phyloP scores from a whole-genome alignment of 2,113 vertebrate species.

The Thomomys bottae region DNA sequence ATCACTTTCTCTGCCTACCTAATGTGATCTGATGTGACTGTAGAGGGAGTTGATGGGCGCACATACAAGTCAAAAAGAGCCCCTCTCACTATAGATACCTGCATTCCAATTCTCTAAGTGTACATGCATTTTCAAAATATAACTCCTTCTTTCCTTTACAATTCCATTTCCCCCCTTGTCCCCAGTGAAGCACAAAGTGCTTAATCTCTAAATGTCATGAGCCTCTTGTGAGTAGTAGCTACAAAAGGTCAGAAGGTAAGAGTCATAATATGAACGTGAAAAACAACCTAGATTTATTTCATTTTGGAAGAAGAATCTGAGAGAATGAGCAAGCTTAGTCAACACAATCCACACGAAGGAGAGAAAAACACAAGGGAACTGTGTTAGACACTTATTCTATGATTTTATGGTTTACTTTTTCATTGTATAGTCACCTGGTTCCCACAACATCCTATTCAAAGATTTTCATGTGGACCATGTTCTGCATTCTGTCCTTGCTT shows the following conservation, averaged over 20 bases:
- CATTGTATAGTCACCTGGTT: slow-evolving; percentile 57
- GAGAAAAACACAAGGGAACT: slow-evolving; percentile 71
- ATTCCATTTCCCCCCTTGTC: too few species aligned
- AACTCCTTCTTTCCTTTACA: background rate
- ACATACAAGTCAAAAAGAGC: background rate
- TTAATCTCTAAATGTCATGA: background rate
- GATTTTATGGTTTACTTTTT: slow-evolving; percentile 73
- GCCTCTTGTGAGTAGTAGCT: background rate
- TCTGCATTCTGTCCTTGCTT: slow-evolving; percentile 37
- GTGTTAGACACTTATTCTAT: slow-evolving; percentile 48
- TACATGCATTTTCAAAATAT: background rate
- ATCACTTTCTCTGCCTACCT: background rate
- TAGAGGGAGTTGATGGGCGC: background rate
- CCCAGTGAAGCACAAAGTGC: background rate
- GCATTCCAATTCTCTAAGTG: background rate
- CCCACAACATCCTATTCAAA: slow-evolving; percentile 54
- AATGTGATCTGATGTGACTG: background rate
- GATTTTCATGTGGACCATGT: background rate
- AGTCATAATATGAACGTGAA: background rate
- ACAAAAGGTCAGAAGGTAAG: background rate
- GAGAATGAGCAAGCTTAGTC: slow-evolving; percentile 79
- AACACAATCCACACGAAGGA: slow-evolving; percentile 66
- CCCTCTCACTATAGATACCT: background rate
- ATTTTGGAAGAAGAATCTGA: slow-evolving; percentile 77
- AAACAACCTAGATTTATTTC: slow-evolving; percentile 70